Percentiles rank a stretch among this genome's conserved stretches.
Conservation (phyloP, 1,140 invertebrate genomes). For the Condylostylus longicornis region DNA sequence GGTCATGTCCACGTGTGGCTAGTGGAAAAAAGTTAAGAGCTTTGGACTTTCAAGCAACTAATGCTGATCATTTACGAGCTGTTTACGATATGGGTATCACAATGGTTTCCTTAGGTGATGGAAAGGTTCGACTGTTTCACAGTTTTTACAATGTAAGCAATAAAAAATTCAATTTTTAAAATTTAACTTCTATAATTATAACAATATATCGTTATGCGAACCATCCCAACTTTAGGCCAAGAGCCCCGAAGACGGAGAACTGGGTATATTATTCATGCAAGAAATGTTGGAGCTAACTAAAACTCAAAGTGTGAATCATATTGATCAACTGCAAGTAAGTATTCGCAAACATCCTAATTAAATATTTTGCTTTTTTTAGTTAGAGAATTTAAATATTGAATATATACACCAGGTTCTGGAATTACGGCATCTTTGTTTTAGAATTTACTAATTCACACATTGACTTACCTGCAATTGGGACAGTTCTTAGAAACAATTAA, state of each 20-base stretch:
- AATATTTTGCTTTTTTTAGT: background rate
- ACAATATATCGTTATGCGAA: constrained; percentile 1
- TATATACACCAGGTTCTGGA: too few relatives aligned
- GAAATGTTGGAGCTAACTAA: constrained; percentile 90
- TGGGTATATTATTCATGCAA: constrained; percentile 90
- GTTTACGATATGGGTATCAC: constrained; percentile 90
- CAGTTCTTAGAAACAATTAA: too few relatives aligned
- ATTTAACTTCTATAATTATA: constrained; percentile 4
- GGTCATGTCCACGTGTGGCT: constrained; percentile 52
- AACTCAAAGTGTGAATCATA: constrained; percentile 44
- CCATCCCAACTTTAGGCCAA: constrained; percentile 53
- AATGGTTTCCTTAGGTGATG: constrained; percentile 74
- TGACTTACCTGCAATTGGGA: too few relatives aligned
- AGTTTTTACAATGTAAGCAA: constrained; percentile 60
- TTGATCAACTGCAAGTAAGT: constrained; percentile 38
- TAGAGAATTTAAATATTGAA: too few relatives aligned
- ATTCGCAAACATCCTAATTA: constrained; percentile 3
- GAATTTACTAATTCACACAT: too few relatives aligned
- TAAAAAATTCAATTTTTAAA: constrained; percentile 5
- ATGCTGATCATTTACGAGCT: constrained; percentile 76
- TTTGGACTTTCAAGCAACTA: constrained; percentile 64
- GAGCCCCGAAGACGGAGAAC: constrained; percentile 69
- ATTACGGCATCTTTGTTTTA: too few relatives aligned
- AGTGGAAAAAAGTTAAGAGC: constrained; percentile 46
- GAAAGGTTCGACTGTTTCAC: constrained; percentile 79